A percentile compares a stretch with the other conserved stretches of the same genome.
phyloP scores from a whole-genome alignment of 2,797 vertebrate species.

The Acrossocheilus fasciatus region DNA sequence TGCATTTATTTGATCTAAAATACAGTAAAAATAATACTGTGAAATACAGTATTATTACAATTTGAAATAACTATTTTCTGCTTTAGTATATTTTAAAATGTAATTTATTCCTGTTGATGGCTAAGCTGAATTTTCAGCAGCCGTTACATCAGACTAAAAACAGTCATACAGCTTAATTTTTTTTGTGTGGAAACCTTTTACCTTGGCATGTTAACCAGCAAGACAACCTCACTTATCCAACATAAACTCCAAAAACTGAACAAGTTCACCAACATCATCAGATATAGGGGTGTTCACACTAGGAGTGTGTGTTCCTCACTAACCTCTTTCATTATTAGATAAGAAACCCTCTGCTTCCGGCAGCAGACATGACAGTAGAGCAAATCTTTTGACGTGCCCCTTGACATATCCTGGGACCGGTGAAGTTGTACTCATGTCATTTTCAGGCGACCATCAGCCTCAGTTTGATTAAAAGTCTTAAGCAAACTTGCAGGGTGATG shows the following conservation, averaged over 20 bases:
- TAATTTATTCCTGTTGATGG: background rate
- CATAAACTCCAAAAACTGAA: background rate
- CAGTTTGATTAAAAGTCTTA: slow-evolving; percentile 32
- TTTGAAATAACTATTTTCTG: background rate
- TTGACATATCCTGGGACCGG: background rate
- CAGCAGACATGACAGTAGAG: background rate
- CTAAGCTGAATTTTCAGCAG: background rate
- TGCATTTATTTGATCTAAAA: no score
- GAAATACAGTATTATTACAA: background rate
- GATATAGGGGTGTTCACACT: background rate
- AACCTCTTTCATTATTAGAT: slow-evolving; percentile 23
- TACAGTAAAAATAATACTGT: no score
- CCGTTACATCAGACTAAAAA: background rate
- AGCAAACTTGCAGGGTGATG: slow-evolving; percentile 10
- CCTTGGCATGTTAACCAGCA: background rate
- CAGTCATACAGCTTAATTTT: background rate
- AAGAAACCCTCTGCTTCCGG: slow-evolving; percentile 4
- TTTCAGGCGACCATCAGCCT: slow-evolving; percentile 2
- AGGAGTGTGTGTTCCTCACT: background rate
- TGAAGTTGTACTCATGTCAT: background rate
- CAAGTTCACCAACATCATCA: background rate
- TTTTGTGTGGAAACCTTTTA: no score
- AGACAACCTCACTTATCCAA: background rate
- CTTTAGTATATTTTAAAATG: background rate
- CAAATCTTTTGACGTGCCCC: background rate